phyloP scores from a whole-genome alignment of 2,113 vertebrate species.

The Equus quagga region DNA sequence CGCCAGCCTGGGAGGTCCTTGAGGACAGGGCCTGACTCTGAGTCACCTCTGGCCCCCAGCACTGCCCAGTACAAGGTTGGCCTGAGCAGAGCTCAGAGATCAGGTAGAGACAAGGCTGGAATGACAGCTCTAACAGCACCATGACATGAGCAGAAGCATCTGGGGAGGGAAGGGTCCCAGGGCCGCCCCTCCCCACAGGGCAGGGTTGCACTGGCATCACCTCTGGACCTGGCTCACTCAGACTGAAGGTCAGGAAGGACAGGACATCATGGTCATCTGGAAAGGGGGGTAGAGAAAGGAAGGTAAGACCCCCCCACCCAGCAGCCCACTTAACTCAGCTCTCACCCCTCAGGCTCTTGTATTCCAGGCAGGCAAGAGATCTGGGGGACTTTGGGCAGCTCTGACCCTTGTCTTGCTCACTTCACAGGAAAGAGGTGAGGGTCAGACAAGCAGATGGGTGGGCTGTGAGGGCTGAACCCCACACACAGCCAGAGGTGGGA shows the following conservation, averaged over 20 bases:
- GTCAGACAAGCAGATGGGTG: not conserved
- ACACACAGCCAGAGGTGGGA: not conserved
- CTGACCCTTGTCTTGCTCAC: not conserved
- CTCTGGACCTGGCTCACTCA: conserved; percentile 67
- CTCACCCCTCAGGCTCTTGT: too few species aligned
- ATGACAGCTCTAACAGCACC: not conserved
- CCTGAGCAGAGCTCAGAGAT: not conserved
- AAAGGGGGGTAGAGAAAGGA: not conserved
- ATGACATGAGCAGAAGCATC: not conserved
- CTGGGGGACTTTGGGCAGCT: not conserved
- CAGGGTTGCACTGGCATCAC: conserved; percentile 6
- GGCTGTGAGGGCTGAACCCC: not conserved
- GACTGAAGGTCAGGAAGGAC: conserved; percentile 83
- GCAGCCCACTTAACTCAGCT: not conserved
- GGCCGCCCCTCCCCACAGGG: not conserved
- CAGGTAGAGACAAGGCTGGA: not conserved
- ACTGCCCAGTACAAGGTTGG: not conserved
- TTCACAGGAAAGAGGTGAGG: not conserved
- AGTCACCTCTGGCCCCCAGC: not conserved
- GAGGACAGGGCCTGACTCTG: not conserved
- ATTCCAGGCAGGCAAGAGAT: not conserved
- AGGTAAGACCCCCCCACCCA: not conserved
- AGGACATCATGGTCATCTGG: conserved; percentile 82
- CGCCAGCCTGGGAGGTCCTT: not conserved
- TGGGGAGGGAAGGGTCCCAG: too few species aligned